Evolutionary conservation across 2,797 vertebrate genomes (phyloP), one percentile per base, ranked within the genome.

Genomic region (Pelodytes ibericus): DNA sequence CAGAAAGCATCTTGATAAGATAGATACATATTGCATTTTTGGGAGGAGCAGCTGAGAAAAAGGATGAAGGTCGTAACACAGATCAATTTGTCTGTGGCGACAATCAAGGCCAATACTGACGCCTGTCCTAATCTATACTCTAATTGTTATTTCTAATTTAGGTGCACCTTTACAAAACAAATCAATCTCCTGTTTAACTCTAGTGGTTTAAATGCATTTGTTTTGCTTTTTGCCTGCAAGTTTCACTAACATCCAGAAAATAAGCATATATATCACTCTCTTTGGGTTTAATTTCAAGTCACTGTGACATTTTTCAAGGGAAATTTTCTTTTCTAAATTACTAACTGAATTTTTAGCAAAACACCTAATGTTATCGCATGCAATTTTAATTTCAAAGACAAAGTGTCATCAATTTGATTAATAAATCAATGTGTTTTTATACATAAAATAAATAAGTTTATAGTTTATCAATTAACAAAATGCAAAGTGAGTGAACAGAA

Each of bases 21-120:
- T 11, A 36, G 5, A 11, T 36, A 36, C 5, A 36, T 36, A 6
- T 36, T n/a, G n/a, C n/a, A 65, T 66, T 77, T 65, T 71, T 27
- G 51, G 36, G 61, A 53, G 41, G 65, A 68, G 9, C 22, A n/a
- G 64, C 20, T 26, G 20, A 56, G 29, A 56, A 26, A 16, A 27
- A n/a, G 44, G 10, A 27, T 77, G 75, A 77, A 77, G 75, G 75
- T 71, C 39, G 31, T 27, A 33, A 8, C 13, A 22, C 41, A 51
- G 39, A 77, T 77, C 75, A 66, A 77, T 77, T 51, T 20, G 51
- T 59, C 69, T 22, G 51, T 72, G 69, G 75, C 75, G 62, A 72
- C 75, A 72, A 60, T 64, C 53, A 77, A 77, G 69, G 59, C 75
- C 36, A 72, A 47, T 66, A 59, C 39, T 77, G 75, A 77, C 69